Evolutionary conservation across 2,797 vertebrate species (phyloP).

Genomic region (Lutjanus campechanus): DNA sequence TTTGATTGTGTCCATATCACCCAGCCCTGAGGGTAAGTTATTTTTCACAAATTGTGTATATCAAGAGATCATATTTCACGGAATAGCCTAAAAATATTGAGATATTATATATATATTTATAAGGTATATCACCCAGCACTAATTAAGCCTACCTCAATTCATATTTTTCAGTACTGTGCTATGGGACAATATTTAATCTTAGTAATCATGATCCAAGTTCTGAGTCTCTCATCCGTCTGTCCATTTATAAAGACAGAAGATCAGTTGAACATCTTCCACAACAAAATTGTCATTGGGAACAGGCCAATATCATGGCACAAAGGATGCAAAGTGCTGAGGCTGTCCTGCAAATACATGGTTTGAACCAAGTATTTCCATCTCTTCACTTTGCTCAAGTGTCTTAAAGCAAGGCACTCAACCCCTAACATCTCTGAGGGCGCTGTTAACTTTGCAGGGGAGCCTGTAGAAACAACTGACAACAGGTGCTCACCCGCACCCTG

Average conservation of each 20-base stretch:
- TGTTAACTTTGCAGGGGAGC: background rate
- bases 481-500: conserved; percentile 19
- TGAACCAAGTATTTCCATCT: background rate
- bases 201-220: background rate
- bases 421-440: background rate
- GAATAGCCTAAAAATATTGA: too few species aligned
- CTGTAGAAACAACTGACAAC: background rate
- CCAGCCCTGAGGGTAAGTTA: too few species aligned
- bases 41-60: too few species aligned
- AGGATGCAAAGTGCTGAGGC: background rate
- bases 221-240: background rate
- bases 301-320: background rate
- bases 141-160: too few species aligned
- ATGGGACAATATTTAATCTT: background rate
- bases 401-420: conserved; percentile 1
- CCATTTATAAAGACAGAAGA: background rate
- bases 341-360: background rate
- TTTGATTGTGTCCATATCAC: too few species aligned
- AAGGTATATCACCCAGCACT: too few species aligned
- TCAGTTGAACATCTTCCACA: background rate
- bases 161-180: background rate
- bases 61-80: too few species aligned
- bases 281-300: background rate
- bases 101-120: too few species aligned
- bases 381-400: background rate